These are phyloP conservation scores for Balanococcus diminutus DNA, from an alignment of 2,888 invertebrate genomes.

Conservation along the genomic window DNA sequence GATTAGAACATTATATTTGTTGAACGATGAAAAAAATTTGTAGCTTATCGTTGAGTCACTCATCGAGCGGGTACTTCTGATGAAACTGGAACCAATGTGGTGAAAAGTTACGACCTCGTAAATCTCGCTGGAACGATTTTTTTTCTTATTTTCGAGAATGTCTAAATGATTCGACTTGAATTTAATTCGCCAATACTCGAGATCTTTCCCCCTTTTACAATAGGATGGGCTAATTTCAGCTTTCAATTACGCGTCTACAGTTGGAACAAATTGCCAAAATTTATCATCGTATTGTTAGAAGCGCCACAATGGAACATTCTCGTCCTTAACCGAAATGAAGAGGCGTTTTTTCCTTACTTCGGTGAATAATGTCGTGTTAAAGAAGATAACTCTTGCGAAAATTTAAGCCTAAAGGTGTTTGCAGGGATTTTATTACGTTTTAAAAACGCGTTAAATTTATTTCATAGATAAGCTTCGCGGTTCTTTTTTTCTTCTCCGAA, in stretches of 20 bases:
- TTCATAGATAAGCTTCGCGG: not conserved
- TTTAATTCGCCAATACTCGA: conserved; percentile 24
- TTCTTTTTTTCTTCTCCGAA: not conserved
- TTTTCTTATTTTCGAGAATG: not conserved
- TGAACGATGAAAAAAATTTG: not conserved
- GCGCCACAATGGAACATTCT: conserved; percentile 4
- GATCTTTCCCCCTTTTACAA: conserved; percentile 20
- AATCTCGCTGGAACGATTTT: not conserved
- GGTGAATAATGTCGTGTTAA: not conserved
- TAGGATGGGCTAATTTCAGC: conserved; percentile 18
- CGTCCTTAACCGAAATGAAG: conserved; percentile 5
- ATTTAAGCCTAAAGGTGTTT: not conserved
- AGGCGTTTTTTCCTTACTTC: not conserved
- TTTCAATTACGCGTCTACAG: conserved; percentile 35
- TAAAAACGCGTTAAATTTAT: not conserved
- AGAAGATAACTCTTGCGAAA: not conserved
- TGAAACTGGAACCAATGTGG: not conserved
- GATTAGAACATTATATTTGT: not conserved
- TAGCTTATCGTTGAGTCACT: not conserved
- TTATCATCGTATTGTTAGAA: conserved; percentile 41
- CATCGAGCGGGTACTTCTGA: not conserved
- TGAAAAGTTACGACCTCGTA: conserved; percentile 32
- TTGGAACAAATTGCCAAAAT: conserved; percentile 43
- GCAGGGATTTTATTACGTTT: not conserved
- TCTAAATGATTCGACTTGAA: conserved; percentile 40